Percentiles rank a stretch among this genome's conserved stretches.
phyloP scores from a whole-genome alignment of 2,797 vertebrate genomes.

The Morus bassanus region DNA sequence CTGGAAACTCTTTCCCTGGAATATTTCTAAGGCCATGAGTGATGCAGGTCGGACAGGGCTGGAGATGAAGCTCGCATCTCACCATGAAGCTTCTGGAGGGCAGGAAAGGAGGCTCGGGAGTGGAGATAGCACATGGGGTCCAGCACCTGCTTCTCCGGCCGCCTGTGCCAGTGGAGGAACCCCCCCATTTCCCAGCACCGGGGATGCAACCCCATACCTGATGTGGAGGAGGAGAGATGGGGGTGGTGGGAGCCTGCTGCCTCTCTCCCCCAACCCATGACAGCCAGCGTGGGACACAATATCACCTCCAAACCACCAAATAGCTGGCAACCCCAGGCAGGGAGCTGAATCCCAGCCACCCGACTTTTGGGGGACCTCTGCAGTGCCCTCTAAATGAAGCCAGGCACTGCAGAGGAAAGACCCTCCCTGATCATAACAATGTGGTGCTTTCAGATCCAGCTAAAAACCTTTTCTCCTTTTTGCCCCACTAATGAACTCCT shows the following conservation, averaged over 20 bases:
- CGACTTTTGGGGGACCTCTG: background rate
- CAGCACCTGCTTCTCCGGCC: background rate
- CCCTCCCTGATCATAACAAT: background rate
- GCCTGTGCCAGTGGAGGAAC: background rate
- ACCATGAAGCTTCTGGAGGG: background rate
- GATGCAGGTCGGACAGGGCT: background rate
- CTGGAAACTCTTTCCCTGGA: background rate
- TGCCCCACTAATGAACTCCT: background rate
- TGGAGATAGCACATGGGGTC: too few species aligned
- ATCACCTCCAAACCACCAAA: slow-evolving; percentile 26
- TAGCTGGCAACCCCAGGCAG: background rate
- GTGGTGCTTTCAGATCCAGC: background rate
- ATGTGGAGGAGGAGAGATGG: background rate
- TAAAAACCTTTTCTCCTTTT: background rate
- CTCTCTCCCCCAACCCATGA: background rate
- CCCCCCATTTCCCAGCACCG: background rate
- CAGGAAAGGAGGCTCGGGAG: background rate
- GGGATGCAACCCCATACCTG: background rate
- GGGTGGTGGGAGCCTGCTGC: slow-evolving; percentile 4
- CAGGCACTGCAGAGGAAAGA: slow-evolving; percentile 16
- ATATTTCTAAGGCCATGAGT: background rate
- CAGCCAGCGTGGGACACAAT: background rate
- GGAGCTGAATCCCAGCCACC: background rate
- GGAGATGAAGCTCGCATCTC: background rate
- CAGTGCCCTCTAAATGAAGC: background rate